A percentile compares a stretch with the other conserved stretches of the same genome.
Evolutionary conservation across 2,888 invertebrate species (phyloP).

Genomic region (Polydrusus tereticollis): DNA sequence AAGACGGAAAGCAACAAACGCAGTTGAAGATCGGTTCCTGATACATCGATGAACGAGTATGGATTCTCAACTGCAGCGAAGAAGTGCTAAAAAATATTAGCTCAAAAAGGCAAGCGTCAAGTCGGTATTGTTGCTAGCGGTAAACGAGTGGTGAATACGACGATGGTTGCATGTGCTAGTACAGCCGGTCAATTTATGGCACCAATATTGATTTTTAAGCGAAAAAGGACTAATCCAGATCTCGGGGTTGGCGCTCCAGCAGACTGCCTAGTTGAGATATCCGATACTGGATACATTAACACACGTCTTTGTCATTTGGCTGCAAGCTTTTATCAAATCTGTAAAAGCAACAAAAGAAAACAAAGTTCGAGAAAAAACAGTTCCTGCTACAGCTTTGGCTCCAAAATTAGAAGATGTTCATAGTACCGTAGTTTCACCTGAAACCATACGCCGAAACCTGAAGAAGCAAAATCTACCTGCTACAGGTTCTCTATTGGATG

Average conservation of each 20-base stretch:
- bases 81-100: conserved; percentile 49
- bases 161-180: conserved; percentile 43
- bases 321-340: conserved; percentile 8
- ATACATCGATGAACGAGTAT: conserved; percentile 53
- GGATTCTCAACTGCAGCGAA: conserved; percentile 51
- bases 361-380: too few relatives aligned
- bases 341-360: conserved; percentile 10
- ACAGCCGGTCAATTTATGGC: conserved; percentile 25
- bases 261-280: conserved; percentile 24
- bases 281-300: conserved; percentile 31
- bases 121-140: conserved; percentile 51
- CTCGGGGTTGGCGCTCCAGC: conserved; percentile 26
- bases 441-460: too few relatives aligned
- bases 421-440: too few relatives aligned
- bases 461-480: too few relatives aligned
- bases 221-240: conserved; percentile 25
- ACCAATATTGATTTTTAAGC: conserved; percentile 29
- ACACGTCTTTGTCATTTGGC: conserved; percentile 17
- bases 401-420: too few relatives aligned
- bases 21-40: too few relatives aligned
- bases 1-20: too few relatives aligned
- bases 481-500: too few relatives aligned
- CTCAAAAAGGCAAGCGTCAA: conserved; percentile 47
- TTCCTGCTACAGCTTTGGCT: too few relatives aligned
- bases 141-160: conserved; percentile 51